Percentiles rank a stretch among this genome's conserved stretches.
Conservation (phyloP, 2,888 invertebrate species). For the Hydrotaea diabolus region DNA sequence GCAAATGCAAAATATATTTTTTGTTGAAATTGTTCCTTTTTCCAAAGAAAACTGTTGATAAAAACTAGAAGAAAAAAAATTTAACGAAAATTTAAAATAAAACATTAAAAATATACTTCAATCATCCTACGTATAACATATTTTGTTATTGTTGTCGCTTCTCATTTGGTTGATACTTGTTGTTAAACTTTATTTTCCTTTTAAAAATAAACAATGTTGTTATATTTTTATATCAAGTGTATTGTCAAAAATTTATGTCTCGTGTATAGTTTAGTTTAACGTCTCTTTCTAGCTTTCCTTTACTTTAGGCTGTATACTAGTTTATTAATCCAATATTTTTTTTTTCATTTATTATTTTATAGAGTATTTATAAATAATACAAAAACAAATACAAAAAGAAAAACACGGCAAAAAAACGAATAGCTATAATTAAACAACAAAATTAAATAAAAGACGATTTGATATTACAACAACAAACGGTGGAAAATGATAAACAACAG, state of each 20-base stretch:
- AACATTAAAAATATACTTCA: background rate
- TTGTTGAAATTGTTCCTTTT: background rate
- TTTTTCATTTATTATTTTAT: conserved; percentile 38
- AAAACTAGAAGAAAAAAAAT: conserved; percentile 26
- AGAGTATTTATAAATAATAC: conserved; percentile 35
- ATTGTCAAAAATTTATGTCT: conserved; percentile 76
- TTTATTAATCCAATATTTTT: conserved; percentile 25
- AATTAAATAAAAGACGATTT: conserved; percentile 57
- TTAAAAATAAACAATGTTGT: conserved; percentile 29
- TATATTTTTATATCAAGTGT: conserved; percentile 72
- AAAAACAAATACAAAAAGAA: conserved; percentile 29
- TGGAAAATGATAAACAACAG: background rate
- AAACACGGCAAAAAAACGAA: conserved; percentile 22
- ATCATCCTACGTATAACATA: background rate
- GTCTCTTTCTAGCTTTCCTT: conserved; percentile 31
- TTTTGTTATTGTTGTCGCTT: background rate
- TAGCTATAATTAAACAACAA: conserved; percentile 47
- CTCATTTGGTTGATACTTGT: background rate
- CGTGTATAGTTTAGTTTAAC: conserved; percentile 52
- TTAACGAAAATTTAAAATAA: conserved; percentile 22
- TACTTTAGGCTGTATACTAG: conserved; percentile 21
- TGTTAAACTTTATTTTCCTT: conserved; percentile 1
- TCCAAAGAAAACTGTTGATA: conserved; percentile 29
- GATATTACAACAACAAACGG: background rate
- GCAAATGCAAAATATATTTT: conserved; percentile 59